phyloP scores from a whole-genome alignment of 2,797 vertebrate species.

The Lerista edwardsae region DNA sequence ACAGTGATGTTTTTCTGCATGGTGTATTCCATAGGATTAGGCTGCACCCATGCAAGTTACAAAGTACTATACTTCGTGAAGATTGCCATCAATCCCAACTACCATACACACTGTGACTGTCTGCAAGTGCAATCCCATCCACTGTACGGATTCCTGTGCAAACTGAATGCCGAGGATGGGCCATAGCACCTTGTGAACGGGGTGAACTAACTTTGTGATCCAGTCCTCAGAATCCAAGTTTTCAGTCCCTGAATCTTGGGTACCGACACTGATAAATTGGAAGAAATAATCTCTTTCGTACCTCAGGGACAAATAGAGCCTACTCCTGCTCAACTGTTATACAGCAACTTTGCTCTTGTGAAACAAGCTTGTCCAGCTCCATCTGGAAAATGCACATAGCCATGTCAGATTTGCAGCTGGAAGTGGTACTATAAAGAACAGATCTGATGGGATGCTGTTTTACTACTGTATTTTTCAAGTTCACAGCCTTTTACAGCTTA shows the following conservation, averaged over 20 bases:
- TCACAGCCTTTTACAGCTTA: constrained; percentile 68
- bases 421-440: constrained; percentile 56
- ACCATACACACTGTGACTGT: not conserved
- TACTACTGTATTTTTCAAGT: constrained; percentile 66
- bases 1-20: not conserved
- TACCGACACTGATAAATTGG: constrained; percentile 50
- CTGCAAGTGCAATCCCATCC: not conserved
- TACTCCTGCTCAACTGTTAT: constrained; percentile 35
- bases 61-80: not conserved
- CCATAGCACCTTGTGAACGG: too few relatives aligned
- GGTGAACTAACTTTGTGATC: not conserved
- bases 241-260: not conserved
- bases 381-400: constrained; percentile 48
- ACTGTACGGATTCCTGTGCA: not conserved
- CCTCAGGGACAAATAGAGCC: constrained; percentile 36
- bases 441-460: constrained; percentile 57
- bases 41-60: not conserved
- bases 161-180: too few relatives aligned
- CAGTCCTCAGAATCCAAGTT: not conserved
- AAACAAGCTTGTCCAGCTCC: constrained; percentile 56
- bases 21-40: not conserved
- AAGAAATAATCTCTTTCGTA: constrained; percentile 44
- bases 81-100: not conserved
- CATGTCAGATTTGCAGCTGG: constrained; percentile 54
- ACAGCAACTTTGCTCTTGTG: constrained; percentile 40